Percentiles rank a stretch among this genome's conserved stretches.
Evolutionary conservation across 2,888 invertebrate species (phyloP).

Genomic region (Physocephala rufipes): DNA sequence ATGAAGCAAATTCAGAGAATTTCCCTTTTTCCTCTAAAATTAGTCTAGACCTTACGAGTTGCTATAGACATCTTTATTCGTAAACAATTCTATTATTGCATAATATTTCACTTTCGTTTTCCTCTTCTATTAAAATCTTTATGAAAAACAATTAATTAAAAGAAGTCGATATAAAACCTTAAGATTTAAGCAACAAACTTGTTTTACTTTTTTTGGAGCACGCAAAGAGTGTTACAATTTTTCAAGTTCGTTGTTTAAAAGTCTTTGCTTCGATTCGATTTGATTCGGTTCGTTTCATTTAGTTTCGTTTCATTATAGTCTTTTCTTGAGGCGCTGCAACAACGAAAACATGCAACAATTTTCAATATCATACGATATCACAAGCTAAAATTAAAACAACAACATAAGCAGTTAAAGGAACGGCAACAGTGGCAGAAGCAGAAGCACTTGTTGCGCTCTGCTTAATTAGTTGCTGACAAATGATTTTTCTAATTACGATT

Average conservation of each 20-base stretch:
- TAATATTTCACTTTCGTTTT: too few species aligned
- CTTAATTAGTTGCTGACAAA: slow-evolving; percentile 26
- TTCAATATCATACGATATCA: too few species aligned
- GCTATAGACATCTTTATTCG: background rate
- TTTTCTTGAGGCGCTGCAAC: too few species aligned
- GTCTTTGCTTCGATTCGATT: background rate
- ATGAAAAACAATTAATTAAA: background rate
- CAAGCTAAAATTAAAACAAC: too few species aligned
- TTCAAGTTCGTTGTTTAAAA: slow-evolving; percentile 5
- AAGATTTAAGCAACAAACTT: slow-evolving; percentile 28
- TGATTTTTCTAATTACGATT: slow-evolving; percentile 1
- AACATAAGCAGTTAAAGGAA: too few species aligned
- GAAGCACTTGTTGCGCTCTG: slow-evolving; percentile 4
- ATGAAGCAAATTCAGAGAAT: too few species aligned
- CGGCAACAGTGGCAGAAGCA: too few species aligned
- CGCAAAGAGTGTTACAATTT: background rate
- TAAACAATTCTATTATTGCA: too few species aligned
- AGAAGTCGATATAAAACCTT: background rate
- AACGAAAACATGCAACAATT: background rate
- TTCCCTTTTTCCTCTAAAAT: too few species aligned
- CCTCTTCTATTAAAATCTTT: background rate
- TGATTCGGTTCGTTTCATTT: background rate
- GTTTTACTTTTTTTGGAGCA: background rate
- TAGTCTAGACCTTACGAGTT: too few species aligned
- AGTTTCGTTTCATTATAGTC: too few species aligned